Percentiles rank a stretch among this genome's conserved stretches.
Conservation (phyloP, 2,113 vertebrate genomes). For the Microcebus murinus region DNA sequence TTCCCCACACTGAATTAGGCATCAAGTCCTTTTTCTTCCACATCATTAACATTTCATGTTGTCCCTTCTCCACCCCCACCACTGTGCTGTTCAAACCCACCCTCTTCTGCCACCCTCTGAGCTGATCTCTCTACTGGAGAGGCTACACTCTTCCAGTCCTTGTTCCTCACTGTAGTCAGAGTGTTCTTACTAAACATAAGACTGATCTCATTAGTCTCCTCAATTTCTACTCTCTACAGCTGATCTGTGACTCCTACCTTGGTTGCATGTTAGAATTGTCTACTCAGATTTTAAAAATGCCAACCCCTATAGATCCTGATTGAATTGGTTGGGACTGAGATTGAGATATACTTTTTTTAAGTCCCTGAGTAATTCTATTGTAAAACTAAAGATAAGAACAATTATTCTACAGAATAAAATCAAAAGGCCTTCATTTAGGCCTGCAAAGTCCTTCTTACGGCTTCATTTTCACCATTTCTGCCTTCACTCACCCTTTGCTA, state of each 20-base stretch:
- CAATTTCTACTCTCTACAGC: not conserved
- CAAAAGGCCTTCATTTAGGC: not conserved
- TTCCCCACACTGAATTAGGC: not conserved
- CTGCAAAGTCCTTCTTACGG: not conserved
- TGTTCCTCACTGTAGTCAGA: not conserved
- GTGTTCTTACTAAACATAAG: not conserved
- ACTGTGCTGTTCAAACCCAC: not conserved
- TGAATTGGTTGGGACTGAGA: not conserved
- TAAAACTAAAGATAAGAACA: not conserved
- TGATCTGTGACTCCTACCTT: not conserved
- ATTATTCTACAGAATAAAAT: not conserved
- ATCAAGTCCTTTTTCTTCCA: not conserved
- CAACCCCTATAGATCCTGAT: not conserved
- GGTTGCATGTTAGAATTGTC: not conserved
- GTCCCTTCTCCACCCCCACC: not conserved
- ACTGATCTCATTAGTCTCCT: not conserved
- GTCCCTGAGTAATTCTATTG: not conserved
- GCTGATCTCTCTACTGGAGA: not conserved
- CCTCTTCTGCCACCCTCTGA: not conserved
- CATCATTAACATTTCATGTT: not conserved
- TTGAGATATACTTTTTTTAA: not conserved
- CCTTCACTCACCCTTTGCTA: not conserved
- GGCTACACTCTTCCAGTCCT: not conserved
- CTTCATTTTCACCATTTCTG: not conserved
- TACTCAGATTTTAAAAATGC: not conserved